Percentiles rank a stretch among this genome's conserved stretches.
Conservation (phyloP, 1,140 invertebrate genomes). For the Xylocopa sonorina region DNA sequence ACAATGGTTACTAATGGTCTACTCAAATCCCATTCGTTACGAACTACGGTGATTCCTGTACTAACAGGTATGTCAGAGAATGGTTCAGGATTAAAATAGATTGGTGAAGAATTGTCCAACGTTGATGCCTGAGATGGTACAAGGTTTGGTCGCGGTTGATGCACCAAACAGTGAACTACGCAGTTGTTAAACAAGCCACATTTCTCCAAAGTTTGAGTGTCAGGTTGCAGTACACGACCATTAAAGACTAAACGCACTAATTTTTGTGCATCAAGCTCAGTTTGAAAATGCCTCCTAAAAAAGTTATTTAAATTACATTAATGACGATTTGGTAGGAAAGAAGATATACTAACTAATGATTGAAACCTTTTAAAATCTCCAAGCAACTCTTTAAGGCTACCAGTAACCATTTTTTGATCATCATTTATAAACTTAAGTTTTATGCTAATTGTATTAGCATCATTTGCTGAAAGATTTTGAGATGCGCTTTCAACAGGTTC, state of each 20-base stretch:
- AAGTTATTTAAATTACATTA: constrained; percentile 4
- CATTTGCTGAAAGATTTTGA: constrained; percentile 46
- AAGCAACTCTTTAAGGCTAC: constrained; percentile 88
- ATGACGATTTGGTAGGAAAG: not conserved
- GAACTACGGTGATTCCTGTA: constrained; percentile 76
- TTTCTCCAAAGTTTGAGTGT: constrained; percentile 88
- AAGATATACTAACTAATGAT: constrained; percentile 20
- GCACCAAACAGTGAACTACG: constrained; percentile 93
- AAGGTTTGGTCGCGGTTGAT: constrained; percentile 80
- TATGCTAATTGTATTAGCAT: constrained; percentile 85
- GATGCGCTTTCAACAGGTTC: constrained; percentile 47
- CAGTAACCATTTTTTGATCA: constrained; percentile 90
- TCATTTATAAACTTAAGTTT: constrained; percentile 94
- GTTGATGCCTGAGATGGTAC: constrained; percentile 59
- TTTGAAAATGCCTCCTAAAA: constrained; percentile 89
- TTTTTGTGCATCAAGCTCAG: constrained; percentile 89
- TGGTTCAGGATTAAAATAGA: constrained; percentile 74
- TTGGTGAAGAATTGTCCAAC: constrained; percentile 69
- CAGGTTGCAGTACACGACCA: constrained; percentile 91
- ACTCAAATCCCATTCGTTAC: constrained; percentile 82
- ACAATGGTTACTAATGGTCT: constrained; percentile 80
- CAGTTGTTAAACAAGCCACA: constrained; percentile 93
- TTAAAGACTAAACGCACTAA: constrained; percentile 93
- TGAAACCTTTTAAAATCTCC: constrained; percentile 94
- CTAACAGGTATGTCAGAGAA: constrained; percentile 77